Conservation (phyloP, 1,140 invertebrate species). For the Colletes gigas region DNA sequence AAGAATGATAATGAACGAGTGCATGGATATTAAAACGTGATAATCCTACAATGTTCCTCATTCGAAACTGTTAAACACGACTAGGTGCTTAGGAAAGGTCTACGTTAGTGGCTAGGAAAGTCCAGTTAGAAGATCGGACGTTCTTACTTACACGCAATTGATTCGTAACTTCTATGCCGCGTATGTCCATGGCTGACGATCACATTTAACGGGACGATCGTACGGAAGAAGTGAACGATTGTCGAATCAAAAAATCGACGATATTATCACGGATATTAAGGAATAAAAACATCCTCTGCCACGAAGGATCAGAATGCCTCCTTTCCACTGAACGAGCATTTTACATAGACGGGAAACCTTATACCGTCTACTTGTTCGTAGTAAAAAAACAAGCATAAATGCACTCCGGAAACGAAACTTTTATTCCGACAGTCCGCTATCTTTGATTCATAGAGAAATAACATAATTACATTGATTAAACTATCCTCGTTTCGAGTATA, state of each 20-base stretch:
- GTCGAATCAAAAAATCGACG: slow-evolving; percentile 34
- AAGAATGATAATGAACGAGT: background rate
- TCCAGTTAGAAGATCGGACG: background rate
- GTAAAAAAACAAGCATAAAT: background rate
- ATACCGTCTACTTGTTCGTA: background rate
- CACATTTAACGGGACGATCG: slow-evolving; percentile 8
- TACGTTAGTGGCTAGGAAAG: too few species aligned
- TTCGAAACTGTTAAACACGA: background rate
- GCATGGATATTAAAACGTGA: background rate
- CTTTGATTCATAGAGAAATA: too few species aligned
- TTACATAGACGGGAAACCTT: background rate
- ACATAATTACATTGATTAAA: too few species aligned
- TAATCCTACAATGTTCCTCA: background rate
- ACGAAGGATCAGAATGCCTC: slow-evolving; percentile 58
- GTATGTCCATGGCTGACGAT: slow-evolving; percentile 73
- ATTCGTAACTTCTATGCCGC: slow-evolving; percentile 79
- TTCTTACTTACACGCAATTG: slow-evolving; percentile 74
- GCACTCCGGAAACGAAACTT: background rate
- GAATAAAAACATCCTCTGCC: slow-evolving; percentile 65
- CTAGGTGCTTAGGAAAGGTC: background rate
- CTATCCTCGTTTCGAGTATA: too few species aligned
- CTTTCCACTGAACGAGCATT: background rate
- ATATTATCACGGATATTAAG: slow-evolving; percentile 37
- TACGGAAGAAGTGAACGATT: background rate
- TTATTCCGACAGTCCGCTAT: background rate